phyloP scores from a whole-genome alignment of 2,797 vertebrate genomes.

The Xerus rutilus region DNA sequence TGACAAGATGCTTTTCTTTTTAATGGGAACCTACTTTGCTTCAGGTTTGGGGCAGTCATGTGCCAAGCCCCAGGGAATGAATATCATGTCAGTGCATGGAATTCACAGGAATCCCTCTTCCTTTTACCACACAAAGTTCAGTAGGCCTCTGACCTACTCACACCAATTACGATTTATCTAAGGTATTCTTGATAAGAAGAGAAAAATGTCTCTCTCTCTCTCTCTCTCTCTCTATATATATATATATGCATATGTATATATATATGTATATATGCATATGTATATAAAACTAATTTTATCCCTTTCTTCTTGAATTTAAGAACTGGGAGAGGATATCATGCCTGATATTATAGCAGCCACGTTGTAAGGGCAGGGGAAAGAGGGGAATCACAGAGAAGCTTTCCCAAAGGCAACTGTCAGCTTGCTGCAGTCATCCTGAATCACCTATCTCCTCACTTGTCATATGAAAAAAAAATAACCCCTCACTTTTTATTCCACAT shows the following conservation, averaged over 20 bases:
- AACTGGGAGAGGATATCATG: neutral
- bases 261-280: neutral
- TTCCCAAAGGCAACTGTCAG: neutral
- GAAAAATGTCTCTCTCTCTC: neutral
- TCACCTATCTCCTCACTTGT: neutral
- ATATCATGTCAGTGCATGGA: neutral
- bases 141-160: neutral
- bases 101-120: neutral
- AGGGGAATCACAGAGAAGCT: neutral
- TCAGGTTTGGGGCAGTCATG: neutral
- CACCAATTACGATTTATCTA: neutral
- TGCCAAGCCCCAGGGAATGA: neutral
- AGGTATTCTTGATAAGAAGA: neutral
- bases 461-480: neutral
- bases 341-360: neutral
- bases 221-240: too few species aligned
- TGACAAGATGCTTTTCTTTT: neutral
- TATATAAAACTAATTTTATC: neutral
- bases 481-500: neutral
- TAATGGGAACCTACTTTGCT: neutral
- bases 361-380: neutral
- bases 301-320: neutral
- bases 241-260: neutral
- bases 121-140: neutral
- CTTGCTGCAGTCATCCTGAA: neutral